A percentile compares a stretch with the other conserved stretches of the same genome.
Conservation (phyloP, 2,797 vertebrate species). For the Lepidocolaptes lacrymiger region DNA sequence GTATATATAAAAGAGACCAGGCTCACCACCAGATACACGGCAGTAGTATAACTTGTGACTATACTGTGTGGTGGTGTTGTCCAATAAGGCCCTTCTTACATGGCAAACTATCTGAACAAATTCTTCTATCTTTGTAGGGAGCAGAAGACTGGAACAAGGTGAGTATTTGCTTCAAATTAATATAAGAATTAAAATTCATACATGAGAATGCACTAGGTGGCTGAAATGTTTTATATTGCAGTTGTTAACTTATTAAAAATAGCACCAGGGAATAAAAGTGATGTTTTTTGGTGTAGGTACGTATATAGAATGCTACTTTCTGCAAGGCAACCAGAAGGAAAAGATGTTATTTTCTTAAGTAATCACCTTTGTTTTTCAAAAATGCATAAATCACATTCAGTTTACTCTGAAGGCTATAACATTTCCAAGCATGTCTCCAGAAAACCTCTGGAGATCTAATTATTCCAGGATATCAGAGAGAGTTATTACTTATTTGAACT, state of each 20-base stretch:
- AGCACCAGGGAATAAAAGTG: not conserved
- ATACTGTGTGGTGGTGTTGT: not conserved
- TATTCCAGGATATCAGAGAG: slow-evolving; percentile 10
- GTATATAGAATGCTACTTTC: not conserved
- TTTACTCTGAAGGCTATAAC: not conserved
- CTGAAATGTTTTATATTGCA: not conserved
- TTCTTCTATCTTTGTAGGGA: not conserved
- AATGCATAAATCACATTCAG: not conserved
- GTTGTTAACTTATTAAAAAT: not conserved
- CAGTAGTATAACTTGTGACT: not conserved
- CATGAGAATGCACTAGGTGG: not conserved
- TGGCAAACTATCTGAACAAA: not conserved
- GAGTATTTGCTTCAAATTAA: not conserved
- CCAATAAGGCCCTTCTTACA: not conserved
- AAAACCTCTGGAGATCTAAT: slow-evolving; percentile 46
- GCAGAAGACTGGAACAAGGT: not conserved
- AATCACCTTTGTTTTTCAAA: slow-evolving; percentile 28
- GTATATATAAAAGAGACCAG: not conserved
- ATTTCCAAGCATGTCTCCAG: not conserved
- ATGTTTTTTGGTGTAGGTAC: not conserved
- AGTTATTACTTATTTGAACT: slow-evolving; percentile 36
- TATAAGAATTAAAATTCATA: not conserved
- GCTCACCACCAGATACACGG: not conserved
- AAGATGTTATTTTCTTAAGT: not conserved
- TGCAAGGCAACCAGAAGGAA: not conserved